A percentile compares a stretch with the other conserved stretches of the same genome.
Evolutionary conservation across 2,113 vertebrate species (phyloP).

Genomic region (Argyrosomus japonicus): DNA sequence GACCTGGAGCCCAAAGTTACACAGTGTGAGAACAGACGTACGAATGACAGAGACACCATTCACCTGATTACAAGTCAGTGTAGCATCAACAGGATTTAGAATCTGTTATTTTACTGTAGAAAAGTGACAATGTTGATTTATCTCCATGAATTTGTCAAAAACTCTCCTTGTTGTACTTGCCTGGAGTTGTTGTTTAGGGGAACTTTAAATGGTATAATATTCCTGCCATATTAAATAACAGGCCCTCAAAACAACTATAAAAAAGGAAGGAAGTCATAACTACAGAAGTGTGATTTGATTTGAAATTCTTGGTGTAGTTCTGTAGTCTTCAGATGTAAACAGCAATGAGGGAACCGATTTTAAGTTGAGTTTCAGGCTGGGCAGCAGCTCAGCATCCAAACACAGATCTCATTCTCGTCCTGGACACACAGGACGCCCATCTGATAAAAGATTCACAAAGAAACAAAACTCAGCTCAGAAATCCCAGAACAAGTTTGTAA

Average conservation of each 20-base stretch:
- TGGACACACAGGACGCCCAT: neutral
- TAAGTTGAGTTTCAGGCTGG: neutral
- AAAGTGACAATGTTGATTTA: too few relatives aligned
- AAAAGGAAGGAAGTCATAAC: neutral
- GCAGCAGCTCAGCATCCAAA: neutral
- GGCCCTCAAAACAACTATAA: neutral
- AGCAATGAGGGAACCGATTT: neutral
- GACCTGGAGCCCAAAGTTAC: too few relatives aligned
- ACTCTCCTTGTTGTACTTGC: too few relatives aligned
- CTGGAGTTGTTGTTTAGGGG: neutral
- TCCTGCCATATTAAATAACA: neutral
- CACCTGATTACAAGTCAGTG: too few relatives aligned
- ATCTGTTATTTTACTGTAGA: too few relatives aligned
- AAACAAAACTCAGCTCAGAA: slow-evolving; percentile 13
- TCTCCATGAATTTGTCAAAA: too few relatives aligned
- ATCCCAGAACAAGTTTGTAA: neutral
- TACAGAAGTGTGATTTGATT: neutral
- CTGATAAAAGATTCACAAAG: slow-evolving; percentile 2
- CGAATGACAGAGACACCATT: too few relatives aligned
- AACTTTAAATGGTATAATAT: neutral
- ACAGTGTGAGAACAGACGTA: too few relatives aligned
- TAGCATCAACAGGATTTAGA: too few relatives aligned
- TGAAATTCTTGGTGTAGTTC: neutral
- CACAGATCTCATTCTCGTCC: slow-evolving; percentile 2
- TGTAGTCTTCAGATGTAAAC: neutral